Evolutionary conservation across 2,797 vertebrate species (phyloP), one percentile per base, ranked within the genome.

Genomic region (Distichodus sexfasciatus): DNA sequence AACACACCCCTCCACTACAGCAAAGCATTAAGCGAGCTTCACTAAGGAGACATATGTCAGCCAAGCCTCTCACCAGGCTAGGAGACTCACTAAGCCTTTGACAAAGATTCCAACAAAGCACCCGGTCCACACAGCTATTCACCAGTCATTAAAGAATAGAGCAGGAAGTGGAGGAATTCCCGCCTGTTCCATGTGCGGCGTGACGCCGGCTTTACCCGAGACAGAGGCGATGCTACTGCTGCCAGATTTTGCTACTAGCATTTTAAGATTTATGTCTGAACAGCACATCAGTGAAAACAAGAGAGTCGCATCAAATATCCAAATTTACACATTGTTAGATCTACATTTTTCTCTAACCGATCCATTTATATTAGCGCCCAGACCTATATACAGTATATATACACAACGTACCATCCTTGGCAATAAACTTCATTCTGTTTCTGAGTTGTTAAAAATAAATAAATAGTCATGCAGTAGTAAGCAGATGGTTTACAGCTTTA

Each of bases 51-150:
- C 87, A 89, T 90, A 88, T 89, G 89, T 90, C 80, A 60, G 81
- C 81, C 88, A 88, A 91, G 86, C 87, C 84, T 86, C 87, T 90
- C 85, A 79, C 83, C 79, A 77, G 82, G 84, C 80, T 84, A 78
- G 79, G 79, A 82, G 69, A 76, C 69, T 19, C n/a, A 57, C 77
- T 75, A 70, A 75, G 78, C 19, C 15, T 11, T 21, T 12, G 75
- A 89, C 85, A 89, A 87, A 87, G 86, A 85, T 76, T 70, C 69
- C 82, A 85, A 87, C 85, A 89, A 89, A 89, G 84, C n/a, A n/a
- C 75, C 69, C 78, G 78, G 82, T 82, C 84, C 70, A 72, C 76
- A 7, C 72, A 86, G 82, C 73, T 63, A 74, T 84, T 84, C 67
- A 67, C 69, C 59, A 50, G 79, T 76, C 71, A 69, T 84, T 82